Evolutionary conservation across 2,113 vertebrate genomes (phyloP).

Genomic region (Plecotus auritus): DNA sequence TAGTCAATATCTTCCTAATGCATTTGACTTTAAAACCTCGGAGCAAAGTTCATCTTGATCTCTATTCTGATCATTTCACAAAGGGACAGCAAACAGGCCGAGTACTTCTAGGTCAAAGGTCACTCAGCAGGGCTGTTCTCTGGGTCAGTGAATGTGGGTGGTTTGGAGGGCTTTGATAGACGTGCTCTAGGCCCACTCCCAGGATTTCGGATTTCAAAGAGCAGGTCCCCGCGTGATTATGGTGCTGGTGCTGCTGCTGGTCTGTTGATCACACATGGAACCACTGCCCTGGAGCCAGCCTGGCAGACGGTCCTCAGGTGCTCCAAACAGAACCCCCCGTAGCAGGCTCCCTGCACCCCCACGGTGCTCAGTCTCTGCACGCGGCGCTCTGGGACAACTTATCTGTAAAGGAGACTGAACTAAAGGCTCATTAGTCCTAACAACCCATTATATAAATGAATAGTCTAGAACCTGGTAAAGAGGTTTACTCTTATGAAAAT

Average conservation of each 20-base stretch:
- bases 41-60: neutral
- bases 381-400: neutral
- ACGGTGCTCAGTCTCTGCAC: neutral
- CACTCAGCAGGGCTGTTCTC: neutral
- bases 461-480: neutral
- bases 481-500: neutral
- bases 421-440: neutral
- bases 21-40: neutral
- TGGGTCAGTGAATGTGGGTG: fast-evolving
- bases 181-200: fast-evolving
- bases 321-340: neutral
- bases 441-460: neutral
- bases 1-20: neutral
- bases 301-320: neutral
- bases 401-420: neutral
- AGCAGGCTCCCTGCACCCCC: neutral
- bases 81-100: neutral
- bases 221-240: fast-evolving
- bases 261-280: fast-evolving
- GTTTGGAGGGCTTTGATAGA: neutral
- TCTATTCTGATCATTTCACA: neutral
- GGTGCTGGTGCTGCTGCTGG: neutral
- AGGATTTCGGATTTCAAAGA: neutral
- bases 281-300: too few species aligned
- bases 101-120: neutral